Evolutionary conservation across 2,888 invertebrate species (phyloP), one percentile per base, ranked within the genome.

Genomic region (Andrena fulva): DNA sequence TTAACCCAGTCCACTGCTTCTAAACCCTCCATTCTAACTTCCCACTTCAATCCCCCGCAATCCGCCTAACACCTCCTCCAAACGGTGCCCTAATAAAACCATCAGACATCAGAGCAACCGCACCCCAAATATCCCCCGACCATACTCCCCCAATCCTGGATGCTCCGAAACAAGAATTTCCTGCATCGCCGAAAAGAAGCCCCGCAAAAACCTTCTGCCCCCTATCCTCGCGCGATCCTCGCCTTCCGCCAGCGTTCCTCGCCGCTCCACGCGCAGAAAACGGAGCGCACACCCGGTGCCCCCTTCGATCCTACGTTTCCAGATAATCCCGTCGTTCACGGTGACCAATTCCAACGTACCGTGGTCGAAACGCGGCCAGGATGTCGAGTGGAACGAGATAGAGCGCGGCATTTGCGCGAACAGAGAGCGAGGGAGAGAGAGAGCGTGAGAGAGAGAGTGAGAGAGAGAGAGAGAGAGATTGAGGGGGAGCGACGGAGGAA

Each of bases 361-460:
- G 6, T 56, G 75, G 70, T 72, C 63, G 63, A 63, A 71, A 63
- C 66, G 71, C 67, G 74, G 60, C 70, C 80, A 78, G 85, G 85
- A 80, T 80, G 69, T 69, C 77, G 63, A 52, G 77, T 80, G 77
- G 75, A 84, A 84, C 80, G 84, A 80, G 85, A 85, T 83, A 85
- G 85, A 81, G 85, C 35, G 77, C 84, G 77, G 82, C 87, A 81
- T 87, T 87, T 82, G 84, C 62, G 77, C 63, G 69, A 24, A 27
- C 73, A 29, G 54, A 52, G 27, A 62, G 74, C 24, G 42, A 56
- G 35, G 20, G 33, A 24, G 42, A 8, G 10, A 8, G 33, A 50
- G 24, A 59, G 31, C 20, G 20, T 20, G 20, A 20, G 33, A 24
- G 42, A 8, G 8, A 2, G 29, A 35, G 20, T 52, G 33, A 35